A percentile compares a stretch with the other conserved stretches of the same genome.
Conservation (phyloP, 23 tunicate genomes). For the Halocynthia aurantium region DNA sequence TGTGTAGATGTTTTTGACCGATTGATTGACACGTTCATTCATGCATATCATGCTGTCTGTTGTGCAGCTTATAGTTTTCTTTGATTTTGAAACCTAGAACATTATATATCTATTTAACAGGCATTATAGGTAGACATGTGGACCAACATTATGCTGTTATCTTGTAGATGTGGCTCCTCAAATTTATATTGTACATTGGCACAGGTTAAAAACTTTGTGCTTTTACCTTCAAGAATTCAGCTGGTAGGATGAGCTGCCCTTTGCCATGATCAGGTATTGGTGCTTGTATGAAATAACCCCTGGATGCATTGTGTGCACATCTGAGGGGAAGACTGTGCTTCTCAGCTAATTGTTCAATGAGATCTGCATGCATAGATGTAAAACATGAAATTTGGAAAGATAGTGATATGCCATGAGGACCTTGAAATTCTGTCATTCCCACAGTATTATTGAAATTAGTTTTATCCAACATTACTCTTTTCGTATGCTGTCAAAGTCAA, state of each 20-base stretch:
- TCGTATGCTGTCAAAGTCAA: not conserved
- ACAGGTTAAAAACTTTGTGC: no score
- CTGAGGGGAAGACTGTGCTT: constrained; percentile 60
- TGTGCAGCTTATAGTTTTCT: constrained; percentile 57
- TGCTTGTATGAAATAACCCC: constrained; percentile 85
- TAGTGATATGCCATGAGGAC: no score
- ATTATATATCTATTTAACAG: not conserved
- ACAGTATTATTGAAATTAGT: not conserved
- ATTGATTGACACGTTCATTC: constrained; percentile 44
- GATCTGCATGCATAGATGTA: constrained; percentile 17
- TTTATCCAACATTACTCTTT: not conserved
- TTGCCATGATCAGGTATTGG: constrained; percentile 24
- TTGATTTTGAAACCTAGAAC: constrained; percentile 52
- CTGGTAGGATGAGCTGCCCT: constrained; percentile 35
- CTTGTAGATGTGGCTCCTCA: not conserved
- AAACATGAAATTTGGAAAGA: no score
- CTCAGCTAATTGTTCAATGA: constrained; percentile 44
- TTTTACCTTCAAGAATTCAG: constrained; percentile 55
- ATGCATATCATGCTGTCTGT: constrained; percentile 55
- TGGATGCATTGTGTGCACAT: constrained; percentile 41
- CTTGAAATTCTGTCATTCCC: not conserved
- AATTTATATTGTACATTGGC: no score
- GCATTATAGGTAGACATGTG: not conserved
- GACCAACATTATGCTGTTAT: not conserved
- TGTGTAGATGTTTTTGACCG: constrained; percentile 51